Evolutionary conservation across 1,140 invertebrate genomes (phyloP), one percentile per base, ranked within the genome.

Genomic region (Zaprionus nigranus): DNA sequence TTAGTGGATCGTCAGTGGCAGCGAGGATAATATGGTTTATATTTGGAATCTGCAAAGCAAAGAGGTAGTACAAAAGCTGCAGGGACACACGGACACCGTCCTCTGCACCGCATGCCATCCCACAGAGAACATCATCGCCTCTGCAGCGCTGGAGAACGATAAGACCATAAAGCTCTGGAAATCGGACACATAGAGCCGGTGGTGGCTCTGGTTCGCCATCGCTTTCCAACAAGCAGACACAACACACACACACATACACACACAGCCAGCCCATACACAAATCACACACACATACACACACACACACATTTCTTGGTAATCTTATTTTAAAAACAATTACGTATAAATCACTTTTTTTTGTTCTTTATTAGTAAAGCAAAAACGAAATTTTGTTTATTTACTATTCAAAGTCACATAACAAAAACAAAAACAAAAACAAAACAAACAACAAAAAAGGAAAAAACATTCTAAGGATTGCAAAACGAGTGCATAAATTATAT

Each of bases 21-120:
- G 99, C n/a, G 99, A 99, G 94, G 99, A 99, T 93, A 98, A 99
- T 92, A 95, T 98, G 94, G 98, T 99, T 3, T 99, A 99, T 90
- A 99, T 99, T 83, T 99, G 99, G 99, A 99, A 99, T 95, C 94
- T 99, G 63, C 99, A 99, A 92, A 99, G 98, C 17, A 99, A 99
- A 94, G 99, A 99, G 94, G 97, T 99, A 76, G 99, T 99, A 56
- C 99, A 99, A 94, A 98, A 98, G 94, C 93, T 99, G 64, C 96
- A 97, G 90, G 99, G 99, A 3, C 99, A 99, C 92, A 98, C 98
- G 90, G 99, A 99, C 94, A 98, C 99, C 4, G 99, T 99, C 12
- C 94, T 99, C 5, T 99, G 98, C 91, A 99, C 98, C 36, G 98
- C 99, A 1, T 99, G 99, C 93, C 99, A 99, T 93, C 99, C 99